Evolutionary conservation across 2,113 vertebrate genomes (phyloP), one percentile per base, ranked within the genome.

Genomic region (Etia nguti): DNA sequence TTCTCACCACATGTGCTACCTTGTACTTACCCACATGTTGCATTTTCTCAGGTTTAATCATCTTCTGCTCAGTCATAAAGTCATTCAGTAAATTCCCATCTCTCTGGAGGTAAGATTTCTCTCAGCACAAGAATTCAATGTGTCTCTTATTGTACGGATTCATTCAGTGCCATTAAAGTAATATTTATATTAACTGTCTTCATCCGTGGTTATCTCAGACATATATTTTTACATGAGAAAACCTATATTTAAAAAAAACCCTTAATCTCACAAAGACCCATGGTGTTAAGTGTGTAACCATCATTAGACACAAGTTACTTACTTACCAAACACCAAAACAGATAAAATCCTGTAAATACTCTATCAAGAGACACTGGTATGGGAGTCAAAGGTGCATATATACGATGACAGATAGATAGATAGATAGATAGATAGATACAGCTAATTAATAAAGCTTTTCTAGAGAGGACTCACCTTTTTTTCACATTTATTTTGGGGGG

Each of bases 31-130:
- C 85, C 59, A 54, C 38, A 22, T 4, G 24, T 43, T 59, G 3
- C 43, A 79, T 54, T 86, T 90, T 55, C 56, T 86, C 59, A n/a
- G 22, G 12, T 36, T 79, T n/a, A 73, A 36, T 31, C n/a, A 34
- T 52, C 48, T 26, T 34, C 20, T 48, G 36, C 43, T 83, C 50
- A 38, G 20, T 59, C 75, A 20, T 43, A 60, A 29, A 16, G 9
- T 6, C 6, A 24, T 50, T 82, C 12, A 50, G n/a, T 31, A 43
- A 38, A 77, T 81, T 38, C 41, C 4, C 16, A n/a, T 31, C 7
- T 11, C 43, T 12, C 11, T 31, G 18, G 6, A 13, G 18, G 20
- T 36, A 24, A 68, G 15, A 10, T 55, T 83, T 70, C 31, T 82
- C 20, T 50, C 36, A 31, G 36, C 22, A 0, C 31, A 26, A 38